Percentiles rank a stretch among this genome's conserved stretches.
phyloP scores from a whole-genome alignment of 2,797 vertebrate species.

The Chloroceryle amazona region DNA sequence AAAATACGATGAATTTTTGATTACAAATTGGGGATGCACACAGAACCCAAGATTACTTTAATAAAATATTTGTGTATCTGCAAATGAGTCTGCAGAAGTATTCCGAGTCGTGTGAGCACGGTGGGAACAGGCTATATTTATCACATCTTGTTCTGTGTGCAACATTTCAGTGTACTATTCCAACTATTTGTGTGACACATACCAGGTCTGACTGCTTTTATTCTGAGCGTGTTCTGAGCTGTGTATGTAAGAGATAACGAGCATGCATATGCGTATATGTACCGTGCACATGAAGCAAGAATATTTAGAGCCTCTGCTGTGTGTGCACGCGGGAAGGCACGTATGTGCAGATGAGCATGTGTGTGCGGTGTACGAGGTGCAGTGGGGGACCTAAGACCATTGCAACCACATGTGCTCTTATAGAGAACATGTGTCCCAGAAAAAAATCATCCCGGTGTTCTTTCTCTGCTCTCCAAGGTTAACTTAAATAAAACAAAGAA shows the following conservation, averaged over 20 bases:
- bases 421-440: background rate
- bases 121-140: constrained; percentile 61
- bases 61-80: background rate
- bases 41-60: background rate
- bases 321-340: background rate
- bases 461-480: constrained; percentile 53
- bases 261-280: background rate
- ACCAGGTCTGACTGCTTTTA: constrained; percentile 17
- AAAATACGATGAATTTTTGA: background rate
- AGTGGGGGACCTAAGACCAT: background rate
- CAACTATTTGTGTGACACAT: constrained; percentile 39
- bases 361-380: background rate
- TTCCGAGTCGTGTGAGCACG: background rate
- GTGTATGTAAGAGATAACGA: background rate
- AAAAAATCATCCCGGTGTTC: constrained; percentile 8
- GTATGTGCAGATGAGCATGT: background rate
- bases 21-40: background rate
- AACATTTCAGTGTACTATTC: constrained; percentile 41
- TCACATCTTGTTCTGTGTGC: constrained; percentile 15
- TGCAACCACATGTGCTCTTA: constrained; percentile 17
- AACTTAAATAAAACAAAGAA: constrained; percentile 71
- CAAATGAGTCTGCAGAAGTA: constrained; percentile 1
- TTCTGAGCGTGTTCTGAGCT: background rate
- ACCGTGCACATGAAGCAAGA: background rate
- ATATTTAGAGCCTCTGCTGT: background rate